A percentile compares a stretch with the other conserved stretches of the same genome.
Evolutionary conservation across 1,140 invertebrate genomes (phyloP).

Genomic region (Epicauta chinensis): DNA sequence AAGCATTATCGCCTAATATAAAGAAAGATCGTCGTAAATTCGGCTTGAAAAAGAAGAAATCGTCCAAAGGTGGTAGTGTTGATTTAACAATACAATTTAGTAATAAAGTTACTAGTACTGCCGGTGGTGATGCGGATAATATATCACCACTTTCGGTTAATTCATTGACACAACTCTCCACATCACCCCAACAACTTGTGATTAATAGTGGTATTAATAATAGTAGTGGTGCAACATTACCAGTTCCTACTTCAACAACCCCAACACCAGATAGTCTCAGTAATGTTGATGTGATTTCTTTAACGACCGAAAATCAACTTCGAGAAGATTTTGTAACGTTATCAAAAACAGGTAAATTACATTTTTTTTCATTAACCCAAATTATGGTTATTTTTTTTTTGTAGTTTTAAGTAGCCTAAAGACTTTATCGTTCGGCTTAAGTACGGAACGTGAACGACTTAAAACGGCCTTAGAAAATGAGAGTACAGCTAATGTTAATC

Average conservation of each 20-base stretch:
- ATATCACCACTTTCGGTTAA: slow-evolving; percentile 42
- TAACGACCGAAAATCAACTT: slow-evolving; percentile 53
- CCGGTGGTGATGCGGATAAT: slow-evolving; percentile 34
- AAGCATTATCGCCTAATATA: slow-evolving; percentile 55
- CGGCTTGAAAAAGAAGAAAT: slow-evolving; percentile 62
- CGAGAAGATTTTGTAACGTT: slow-evolving; percentile 61
- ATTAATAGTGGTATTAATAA: not conserved
- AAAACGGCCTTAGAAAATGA: slow-evolving; percentile 50
- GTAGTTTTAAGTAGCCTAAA: slow-evolving; percentile 52
- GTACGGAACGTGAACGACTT: slow-evolving; percentile 57
- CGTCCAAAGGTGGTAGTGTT: slow-evolving; percentile 54
- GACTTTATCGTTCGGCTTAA: slow-evolving; percentile 47
- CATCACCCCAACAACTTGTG: slow-evolving; percentile 22
- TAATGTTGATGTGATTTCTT: slow-evolving; percentile 34
- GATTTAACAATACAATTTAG: slow-evolving; percentile 48
- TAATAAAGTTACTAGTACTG: slow-evolving; percentile 19
- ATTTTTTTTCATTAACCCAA: not conserved
- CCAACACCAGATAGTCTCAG: slow-evolving; percentile 32
- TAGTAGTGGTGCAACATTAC: slow-evolving; percentile 17
- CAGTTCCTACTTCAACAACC: slow-evolving; percentile 23
- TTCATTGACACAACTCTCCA: slow-evolving; percentile 25
- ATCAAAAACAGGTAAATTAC: slow-evolving; percentile 54
- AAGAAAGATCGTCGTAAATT: slow-evolving; percentile 65
- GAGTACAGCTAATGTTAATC: slow-evolving; percentile 29
- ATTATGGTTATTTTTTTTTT: slow-evolving; percentile 20